Percentiles rank a stretch among this genome's conserved stretches.
phyloP scores from a whole-genome alignment of 2,113 vertebrate species.

The Eudyptes chrysolophus region DNA sequence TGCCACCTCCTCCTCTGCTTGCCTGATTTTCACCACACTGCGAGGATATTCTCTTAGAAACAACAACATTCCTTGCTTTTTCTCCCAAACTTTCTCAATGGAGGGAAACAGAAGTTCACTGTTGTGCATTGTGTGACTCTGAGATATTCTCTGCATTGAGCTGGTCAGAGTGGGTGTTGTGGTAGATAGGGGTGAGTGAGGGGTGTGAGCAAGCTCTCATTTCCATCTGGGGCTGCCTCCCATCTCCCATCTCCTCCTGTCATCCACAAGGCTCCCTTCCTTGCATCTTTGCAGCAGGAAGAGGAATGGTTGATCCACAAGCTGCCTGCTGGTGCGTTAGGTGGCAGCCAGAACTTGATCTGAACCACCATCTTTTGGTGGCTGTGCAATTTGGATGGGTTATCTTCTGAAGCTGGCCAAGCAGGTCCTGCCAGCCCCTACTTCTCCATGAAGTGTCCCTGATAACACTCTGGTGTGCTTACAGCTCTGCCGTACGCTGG shows the following conservation, averaged over 20 bases:
- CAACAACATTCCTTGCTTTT: rapidly evolving
- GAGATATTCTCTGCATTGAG: neutral
- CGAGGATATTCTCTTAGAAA: neutral
- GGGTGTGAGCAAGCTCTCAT: neutral
- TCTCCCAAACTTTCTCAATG: neutral
- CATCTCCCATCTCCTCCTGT: neutral
- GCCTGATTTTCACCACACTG: neutral
- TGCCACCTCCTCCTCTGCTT: neutral
- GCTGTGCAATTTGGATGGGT: neutral
- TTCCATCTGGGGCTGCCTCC: neutral
- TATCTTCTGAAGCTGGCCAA: neutral
- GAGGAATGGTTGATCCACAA: neutral
- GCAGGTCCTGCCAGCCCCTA: neutral
- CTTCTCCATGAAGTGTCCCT: neutral
- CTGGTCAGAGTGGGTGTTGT: neutral
- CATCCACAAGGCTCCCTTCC: neutral
- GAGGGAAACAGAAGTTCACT: rapidly evolving
- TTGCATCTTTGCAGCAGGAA: neutral
- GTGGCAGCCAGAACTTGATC: neutral
- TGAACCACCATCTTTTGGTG: neutral
- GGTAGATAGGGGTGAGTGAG: neutral
- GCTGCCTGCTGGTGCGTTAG: rapidly evolving
- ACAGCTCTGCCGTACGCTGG: neutral
- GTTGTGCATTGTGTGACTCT: neutral
- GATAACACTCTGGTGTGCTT: neutral